Evolutionary conservation across 2,113 vertebrate species (phyloP).

Genomic region (Ranitomeya variabilis): DNA sequence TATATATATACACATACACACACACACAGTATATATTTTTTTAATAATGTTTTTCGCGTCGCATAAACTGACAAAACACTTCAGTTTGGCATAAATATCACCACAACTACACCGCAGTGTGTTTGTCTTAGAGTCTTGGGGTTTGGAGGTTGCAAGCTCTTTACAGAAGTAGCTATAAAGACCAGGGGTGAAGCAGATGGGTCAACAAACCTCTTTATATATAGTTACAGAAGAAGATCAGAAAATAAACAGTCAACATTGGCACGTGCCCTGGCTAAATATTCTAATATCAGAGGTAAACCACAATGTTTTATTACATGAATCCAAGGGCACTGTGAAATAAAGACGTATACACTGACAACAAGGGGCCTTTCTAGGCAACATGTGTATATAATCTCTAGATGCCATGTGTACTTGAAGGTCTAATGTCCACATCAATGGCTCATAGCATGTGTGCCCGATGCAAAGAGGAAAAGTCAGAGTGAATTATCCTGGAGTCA

Average conservation of each 20-base stretch:
- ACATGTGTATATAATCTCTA: not conserved
- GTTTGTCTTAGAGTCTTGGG: conserved; percentile 32
- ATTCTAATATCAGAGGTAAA: conserved; percentile 45
- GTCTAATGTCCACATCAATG: not conserved
- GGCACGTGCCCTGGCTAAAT: conserved; percentile 25
- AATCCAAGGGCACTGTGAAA: conserved; percentile 30
- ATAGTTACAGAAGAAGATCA: conserved; percentile 41
- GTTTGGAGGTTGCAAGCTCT: conserved; percentile 27
- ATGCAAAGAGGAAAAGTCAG: not conserved
- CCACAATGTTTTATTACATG: conserved; percentile 39
- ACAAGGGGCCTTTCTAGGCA: conserved; percentile 25
- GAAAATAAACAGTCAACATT: conserved; percentile 42
- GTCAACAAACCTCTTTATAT: conserved; percentile 44
- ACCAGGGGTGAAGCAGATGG: conserved; percentile 6
- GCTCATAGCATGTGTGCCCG: not conserved
- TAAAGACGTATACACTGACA: conserved; percentile 21
- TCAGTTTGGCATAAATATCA: conserved; percentile 14
- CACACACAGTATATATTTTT: not conserved
- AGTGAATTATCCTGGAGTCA: not conserved
- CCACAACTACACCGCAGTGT: conserved; percentile 31
- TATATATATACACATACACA: no score
- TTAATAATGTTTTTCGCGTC: conserved; percentile 2
- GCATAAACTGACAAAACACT: conserved; percentile 33
- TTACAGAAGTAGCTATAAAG: conserved; percentile 41
- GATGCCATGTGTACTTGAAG: not conserved